phyloP scores from a whole-genome alignment of 2,113 vertebrate genomes.

The Pithys albifrons region DNA sequence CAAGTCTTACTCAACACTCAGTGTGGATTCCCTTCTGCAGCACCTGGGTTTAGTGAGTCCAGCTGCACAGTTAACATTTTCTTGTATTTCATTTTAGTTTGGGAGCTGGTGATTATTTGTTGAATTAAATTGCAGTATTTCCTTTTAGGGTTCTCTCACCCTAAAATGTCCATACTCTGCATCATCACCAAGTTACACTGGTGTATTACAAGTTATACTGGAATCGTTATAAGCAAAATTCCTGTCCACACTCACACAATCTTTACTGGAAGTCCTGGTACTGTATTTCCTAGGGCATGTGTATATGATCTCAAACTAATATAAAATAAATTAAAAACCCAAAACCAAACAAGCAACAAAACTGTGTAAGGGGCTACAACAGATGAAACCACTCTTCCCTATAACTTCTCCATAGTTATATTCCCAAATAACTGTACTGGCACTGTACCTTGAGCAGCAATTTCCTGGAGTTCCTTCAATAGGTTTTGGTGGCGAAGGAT shows the following conservation, averaged over 20 bases:
- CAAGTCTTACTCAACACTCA: not conserved
- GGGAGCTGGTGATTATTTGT: not conserved
- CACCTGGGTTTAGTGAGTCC: not conserved
- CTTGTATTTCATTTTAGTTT: not conserved
- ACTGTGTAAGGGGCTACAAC: not conserved
- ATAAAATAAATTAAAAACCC: not conserved
- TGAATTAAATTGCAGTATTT: not conserved
- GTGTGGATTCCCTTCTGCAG: not conserved
- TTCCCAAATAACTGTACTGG: not conserved
- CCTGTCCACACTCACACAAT: not conserved
- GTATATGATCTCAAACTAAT: not conserved
- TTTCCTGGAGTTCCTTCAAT: constrained; percentile 89
- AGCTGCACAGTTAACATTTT: not conserved
- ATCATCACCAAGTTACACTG: not conserved
- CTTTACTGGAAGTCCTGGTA: not conserved
- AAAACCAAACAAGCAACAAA: not conserved
- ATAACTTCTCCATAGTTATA: not conserved
- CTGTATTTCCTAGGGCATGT: not conserved
- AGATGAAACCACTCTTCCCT: not conserved
- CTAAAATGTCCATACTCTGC: not conserved
- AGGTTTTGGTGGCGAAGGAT: constrained; percentile 91
- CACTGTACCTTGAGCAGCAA: constrained; percentile 86
- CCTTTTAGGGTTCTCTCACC: not conserved
- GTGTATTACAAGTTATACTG: not conserved
- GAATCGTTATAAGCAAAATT: not conserved